These are phyloP conservation scores for Menura novaehollandiae DNA, from an alignment of 2,113 vertebrate species.

Conservation along the genomic window DNA sequence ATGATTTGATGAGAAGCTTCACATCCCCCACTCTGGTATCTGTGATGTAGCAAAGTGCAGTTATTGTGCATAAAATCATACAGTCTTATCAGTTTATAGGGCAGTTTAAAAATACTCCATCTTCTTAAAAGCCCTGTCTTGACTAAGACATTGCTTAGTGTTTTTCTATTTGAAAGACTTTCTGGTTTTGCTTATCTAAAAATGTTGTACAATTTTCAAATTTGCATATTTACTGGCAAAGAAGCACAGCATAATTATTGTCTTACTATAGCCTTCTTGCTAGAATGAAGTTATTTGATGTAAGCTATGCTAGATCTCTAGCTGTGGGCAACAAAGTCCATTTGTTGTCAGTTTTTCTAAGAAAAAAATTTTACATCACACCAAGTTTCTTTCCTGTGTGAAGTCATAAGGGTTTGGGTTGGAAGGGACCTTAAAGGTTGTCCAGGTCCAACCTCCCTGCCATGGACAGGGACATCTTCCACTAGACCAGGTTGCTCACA, in stretches of 20 bases:
- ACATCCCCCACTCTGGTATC: conserved; percentile 24
- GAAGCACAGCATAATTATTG: neutral
- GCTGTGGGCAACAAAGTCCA: neutral
- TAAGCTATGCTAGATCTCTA: neutral
- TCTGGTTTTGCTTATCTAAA: neutral
- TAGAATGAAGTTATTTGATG: neutral
- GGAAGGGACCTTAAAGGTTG: neutral
- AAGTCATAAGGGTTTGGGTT: neutral
- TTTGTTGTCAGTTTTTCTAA: neutral
- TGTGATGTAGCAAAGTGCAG: conserved; percentile 38
- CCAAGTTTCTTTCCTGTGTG: neutral
- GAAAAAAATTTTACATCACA: neutral
- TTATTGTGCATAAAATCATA: conserved; percentile 16
- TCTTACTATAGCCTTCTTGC: neutral
- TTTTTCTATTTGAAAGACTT: neutral
- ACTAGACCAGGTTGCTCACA: neutral
- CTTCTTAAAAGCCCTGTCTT: conserved; percentile 39
- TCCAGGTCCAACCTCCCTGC: neutral
- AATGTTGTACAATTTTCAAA: neutral
- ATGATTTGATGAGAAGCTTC: conserved; percentile 46
- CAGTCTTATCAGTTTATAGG: neutral
- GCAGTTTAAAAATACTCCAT: neutral
- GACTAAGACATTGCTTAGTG: neutral
- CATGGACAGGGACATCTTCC: neutral
- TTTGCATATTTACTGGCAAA: neutral